These are phyloP conservation scores for Catharus minimus DNA, from an alignment of 2,113 vertebrate species.

Conservation along the genomic window DNA sequence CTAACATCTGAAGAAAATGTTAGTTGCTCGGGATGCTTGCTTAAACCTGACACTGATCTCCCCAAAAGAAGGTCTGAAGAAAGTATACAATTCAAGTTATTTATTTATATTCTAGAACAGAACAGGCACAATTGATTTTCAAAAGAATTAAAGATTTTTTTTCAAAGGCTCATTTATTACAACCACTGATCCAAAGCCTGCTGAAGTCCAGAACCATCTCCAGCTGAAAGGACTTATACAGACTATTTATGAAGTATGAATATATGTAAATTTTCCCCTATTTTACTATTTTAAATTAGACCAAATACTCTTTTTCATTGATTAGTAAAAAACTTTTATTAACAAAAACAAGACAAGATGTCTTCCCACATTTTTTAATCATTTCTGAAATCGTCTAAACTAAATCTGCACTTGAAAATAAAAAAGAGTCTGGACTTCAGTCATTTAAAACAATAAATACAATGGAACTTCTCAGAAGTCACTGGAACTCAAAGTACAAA, in stretches of 20 bases:
- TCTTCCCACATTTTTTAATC: background rate
- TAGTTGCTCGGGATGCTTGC: background rate
- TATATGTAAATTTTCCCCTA: rapidly evolving
- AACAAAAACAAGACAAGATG: background rate
- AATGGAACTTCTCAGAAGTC: background rate
- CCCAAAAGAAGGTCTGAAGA: background rate
- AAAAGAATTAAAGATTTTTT: background rate
- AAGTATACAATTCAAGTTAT: background rate
- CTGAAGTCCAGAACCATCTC: background rate
- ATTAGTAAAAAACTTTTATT: background rate
- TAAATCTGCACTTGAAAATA: background rate
- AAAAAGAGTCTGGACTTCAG: background rate
- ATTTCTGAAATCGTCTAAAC: background rate
- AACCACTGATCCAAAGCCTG: background rate
- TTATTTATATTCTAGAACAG: background rate
- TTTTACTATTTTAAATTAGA: background rate
- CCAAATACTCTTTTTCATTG: background rate
- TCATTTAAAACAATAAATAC: background rate
- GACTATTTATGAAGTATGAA: background rate
- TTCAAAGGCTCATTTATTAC: background rate
- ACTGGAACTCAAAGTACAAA: background rate
- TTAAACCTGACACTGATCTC: background rate
- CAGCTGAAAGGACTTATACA: background rate
- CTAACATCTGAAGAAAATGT: background rate
- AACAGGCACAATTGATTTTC: background rate